Conservation (phyloP, 2,113 vertebrate species). For the Stigmatopora argus region DNA sequence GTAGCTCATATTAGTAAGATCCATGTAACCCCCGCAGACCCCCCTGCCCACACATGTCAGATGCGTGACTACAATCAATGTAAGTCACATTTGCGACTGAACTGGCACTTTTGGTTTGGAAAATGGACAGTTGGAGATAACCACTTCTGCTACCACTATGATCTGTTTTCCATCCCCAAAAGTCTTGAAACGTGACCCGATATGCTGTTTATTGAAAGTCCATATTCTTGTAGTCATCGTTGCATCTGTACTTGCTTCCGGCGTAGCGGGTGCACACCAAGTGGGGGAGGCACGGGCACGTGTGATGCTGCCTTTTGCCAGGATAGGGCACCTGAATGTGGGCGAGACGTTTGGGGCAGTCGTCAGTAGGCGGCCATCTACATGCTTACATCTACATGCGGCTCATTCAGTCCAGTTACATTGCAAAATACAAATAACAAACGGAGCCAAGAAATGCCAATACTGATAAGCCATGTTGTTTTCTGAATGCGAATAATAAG, state of each 20-base stretch:
- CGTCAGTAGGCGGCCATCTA: constrained; percentile 21
- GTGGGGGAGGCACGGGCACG: constrained; percentile 81
- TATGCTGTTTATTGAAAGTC: constrained; percentile 64
- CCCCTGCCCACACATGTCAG: not conserved
- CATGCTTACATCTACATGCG: not conserved
- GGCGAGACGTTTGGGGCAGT: constrained; percentile 12
- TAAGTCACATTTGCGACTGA: constrained; percentile 40
- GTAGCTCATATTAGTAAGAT: constrained; percentile 4
- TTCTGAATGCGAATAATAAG: not conserved
- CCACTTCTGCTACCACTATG: not conserved
- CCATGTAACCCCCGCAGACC: constrained; percentile 6
- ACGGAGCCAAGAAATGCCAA: too few species aligned
- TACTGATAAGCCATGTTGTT: too few species aligned
- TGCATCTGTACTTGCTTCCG: constrained; percentile 78
- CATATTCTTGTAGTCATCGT: constrained; percentile 76
- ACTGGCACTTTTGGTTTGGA: constrained; percentile 6
- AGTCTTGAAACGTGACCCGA: constrained; percentile 10
- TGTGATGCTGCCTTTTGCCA: constrained; percentile 80
- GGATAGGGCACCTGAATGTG: constrained; percentile 76
- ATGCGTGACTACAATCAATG: constrained; percentile 23
- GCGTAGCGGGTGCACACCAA: constrained; percentile 72
- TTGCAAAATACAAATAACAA: too few species aligned
- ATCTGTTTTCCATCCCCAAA: not conserved
- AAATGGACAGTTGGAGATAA: not conserved
- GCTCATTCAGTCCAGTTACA: too few species aligned